Percentiles rank a stretch among this genome's conserved stretches.
These are phyloP conservation scores for Synanthedon andrenaeformis DNA, from an alignment of 2,888 invertebrate species.

Conservation along the genomic window DNA sequence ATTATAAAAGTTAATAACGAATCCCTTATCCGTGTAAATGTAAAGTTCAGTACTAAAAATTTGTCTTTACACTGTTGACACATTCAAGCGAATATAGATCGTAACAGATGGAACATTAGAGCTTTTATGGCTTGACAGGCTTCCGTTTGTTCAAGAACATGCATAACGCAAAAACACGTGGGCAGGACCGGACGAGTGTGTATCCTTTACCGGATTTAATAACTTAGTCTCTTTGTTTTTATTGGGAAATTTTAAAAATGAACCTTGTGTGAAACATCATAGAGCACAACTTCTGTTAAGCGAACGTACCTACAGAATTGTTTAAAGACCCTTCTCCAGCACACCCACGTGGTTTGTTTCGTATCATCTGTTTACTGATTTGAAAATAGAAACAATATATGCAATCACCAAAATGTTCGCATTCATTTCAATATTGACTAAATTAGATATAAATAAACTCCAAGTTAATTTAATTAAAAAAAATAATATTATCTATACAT, in stretches of 20 bases:
- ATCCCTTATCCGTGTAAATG: background rate
- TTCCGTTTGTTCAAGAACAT: background rate
- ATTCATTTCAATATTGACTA: too few relatives aligned
- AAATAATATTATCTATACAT: too few relatives aligned
- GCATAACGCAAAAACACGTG: constrained; percentile 25
- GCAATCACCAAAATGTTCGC: too few relatives aligned
- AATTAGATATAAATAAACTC: too few relatives aligned
- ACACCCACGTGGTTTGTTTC: background rate
- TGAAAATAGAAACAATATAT: too few relatives aligned
- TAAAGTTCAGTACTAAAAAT: background rate
- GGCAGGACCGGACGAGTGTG: constrained; percentile 27
- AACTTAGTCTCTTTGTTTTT: background rate
- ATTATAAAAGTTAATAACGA: background rate
- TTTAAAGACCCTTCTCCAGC: background rate
- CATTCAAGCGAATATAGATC: background rate
- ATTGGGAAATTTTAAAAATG: background rate
- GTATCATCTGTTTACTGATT: too few relatives aligned
- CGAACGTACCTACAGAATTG: too few relatives aligned
- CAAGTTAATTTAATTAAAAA: too few relatives aligned
- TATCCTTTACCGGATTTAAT: constrained; percentile 16
- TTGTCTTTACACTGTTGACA: background rate
- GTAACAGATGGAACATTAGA: background rate
- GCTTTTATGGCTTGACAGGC: background rate
- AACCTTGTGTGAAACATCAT: background rate
- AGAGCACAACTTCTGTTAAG: background rate